Percentiles rank a stretch among this genome's conserved stretches.
Evolutionary conservation across 2,888 invertebrate genomes (phyloP).

Genomic region (Drosophila emarginata): DNA sequence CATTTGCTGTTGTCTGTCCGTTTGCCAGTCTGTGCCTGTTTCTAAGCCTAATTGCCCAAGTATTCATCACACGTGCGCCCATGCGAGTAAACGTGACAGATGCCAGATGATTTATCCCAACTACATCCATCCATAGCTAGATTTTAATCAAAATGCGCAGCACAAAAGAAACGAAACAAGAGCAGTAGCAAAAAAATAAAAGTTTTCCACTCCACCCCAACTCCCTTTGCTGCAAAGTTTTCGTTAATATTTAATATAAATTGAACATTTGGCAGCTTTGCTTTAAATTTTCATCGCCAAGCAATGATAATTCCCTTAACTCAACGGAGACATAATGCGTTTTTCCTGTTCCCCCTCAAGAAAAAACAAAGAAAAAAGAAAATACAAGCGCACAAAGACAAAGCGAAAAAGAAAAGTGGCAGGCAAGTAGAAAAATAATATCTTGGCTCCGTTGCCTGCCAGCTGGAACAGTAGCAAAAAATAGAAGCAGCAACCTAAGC

Average conservation of each 20-base stretch:
- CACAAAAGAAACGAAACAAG: slow-evolving; percentile 15
- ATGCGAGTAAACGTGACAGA: slow-evolving; percentile 73
- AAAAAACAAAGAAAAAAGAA: slow-evolving; percentile 26
- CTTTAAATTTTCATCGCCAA: slow-evolving; percentile 38
- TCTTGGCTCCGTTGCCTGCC: slow-evolving; percentile 41
- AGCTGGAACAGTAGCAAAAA: slow-evolving; percentile 6
- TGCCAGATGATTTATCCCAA: slow-evolving; percentile 46
- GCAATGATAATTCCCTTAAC: slow-evolving; percentile 33
- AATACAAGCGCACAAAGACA: slow-evolving; percentile 10
- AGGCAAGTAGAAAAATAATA: slow-evolving; percentile 33
- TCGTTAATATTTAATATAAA: slow-evolving; percentile 27
- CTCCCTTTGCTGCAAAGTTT: neutral
- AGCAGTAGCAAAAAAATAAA: slow-evolving; percentile 1
- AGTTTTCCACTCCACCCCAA: neutral
- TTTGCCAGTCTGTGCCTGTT: neutral
- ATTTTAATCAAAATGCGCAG: slow-evolving; percentile 50
- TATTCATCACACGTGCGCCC: slow-evolving; percentile 76
- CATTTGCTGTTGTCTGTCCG: neutral
- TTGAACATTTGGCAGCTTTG: slow-evolving; percentile 10
- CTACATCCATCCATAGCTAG: neutral
- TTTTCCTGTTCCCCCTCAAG: slow-evolving; percentile 46
- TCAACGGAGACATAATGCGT: slow-evolving; percentile 53
- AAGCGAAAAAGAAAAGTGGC: slow-evolving; percentile 39
- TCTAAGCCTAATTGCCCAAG: slow-evolving; percentile 66
- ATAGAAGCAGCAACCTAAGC: slow-evolving; percentile 14